These are phyloP conservation scores for Acanthococcus lagerstroemiae DNA, from an alignment of 2,888 invertebrate species.

Conservation along the genomic window DNA sequence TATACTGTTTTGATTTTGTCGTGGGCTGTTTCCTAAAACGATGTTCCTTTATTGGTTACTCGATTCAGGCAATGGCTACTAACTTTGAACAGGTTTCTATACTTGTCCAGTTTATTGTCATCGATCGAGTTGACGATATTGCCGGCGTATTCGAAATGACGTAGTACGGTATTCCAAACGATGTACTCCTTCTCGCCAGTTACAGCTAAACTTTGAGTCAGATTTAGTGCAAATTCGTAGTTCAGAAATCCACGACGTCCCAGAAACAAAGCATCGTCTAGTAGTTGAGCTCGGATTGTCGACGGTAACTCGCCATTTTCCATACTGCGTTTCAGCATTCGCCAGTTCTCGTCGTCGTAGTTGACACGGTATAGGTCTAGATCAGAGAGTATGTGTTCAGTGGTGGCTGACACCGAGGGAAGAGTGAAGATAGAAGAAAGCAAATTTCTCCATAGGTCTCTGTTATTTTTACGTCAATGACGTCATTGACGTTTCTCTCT, in stretches of 20 bases:
- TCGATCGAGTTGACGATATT: background rate
- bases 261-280: slow-evolving; percentile 76
- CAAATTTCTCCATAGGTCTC: no score
- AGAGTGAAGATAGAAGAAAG: no score
- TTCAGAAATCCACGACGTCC: slow-evolving; percentile 60
- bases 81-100: background rate
- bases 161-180: slow-evolving; percentile 76
- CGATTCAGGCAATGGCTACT: background rate
- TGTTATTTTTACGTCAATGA: background rate
- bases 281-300: slow-evolving; percentile 51
- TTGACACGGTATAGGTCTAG: slow-evolving; percentile 61
- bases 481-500: no score
- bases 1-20: no score
- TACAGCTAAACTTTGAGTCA: slow-evolving; percentile 59
- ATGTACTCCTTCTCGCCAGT: slow-evolving; percentile 67
- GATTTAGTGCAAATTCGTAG: slow-evolving; percentile 65
- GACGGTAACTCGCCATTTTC: slow-evolving; percentile 51
- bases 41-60: background rate
- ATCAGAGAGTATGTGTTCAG: background rate
- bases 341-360: slow-evolving; percentile 61
- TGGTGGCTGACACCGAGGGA: no score
- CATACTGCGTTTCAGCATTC: slow-evolving; percentile 55
- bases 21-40: no score
- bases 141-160: slow-evolving; percentile 64
- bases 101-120: background rate